Percentiles rank a stretch among this genome's conserved stretches.
These are phyloP conservation scores for Adelosebastes latens DNA, from an alignment of 2,797 vertebrate genomes.

Conservation along the genomic window DNA sequence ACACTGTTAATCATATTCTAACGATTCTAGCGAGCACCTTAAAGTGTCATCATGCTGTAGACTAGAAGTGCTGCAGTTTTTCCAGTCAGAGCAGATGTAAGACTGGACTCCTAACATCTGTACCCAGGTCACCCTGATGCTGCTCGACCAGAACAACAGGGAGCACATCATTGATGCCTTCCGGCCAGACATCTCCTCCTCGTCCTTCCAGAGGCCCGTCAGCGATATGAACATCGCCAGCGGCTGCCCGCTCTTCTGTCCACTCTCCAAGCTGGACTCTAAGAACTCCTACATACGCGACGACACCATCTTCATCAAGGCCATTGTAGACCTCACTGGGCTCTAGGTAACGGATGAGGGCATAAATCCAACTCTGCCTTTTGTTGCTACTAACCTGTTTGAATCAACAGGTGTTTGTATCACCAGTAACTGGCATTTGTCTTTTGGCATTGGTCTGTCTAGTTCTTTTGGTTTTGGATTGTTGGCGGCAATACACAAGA, in stretches of 20 bases:
- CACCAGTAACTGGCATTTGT: constrained; percentile 40
- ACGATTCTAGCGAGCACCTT: not conserved
- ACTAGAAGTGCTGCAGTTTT: not conserved
- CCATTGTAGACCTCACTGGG: constrained; percentile 95
- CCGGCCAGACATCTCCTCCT: constrained; percentile 92
- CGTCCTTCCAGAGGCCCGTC: constrained; percentile 95
- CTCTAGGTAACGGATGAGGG: constrained; percentile 84
- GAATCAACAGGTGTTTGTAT: constrained; percentile 38
- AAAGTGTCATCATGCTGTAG: not conserved
- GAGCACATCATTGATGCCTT: constrained; percentile 98
- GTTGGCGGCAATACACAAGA: constrained; percentile 32
- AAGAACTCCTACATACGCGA: constrained; percentile 95
- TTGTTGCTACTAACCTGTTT: constrained; percentile 41
- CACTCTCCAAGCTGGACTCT: constrained; percentile 91
- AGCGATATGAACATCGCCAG: constrained; percentile 98
- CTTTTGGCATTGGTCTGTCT: constrained; percentile 11
- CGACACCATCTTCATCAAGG: constrained; percentile 97
- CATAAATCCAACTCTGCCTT: constrained; percentile 39
- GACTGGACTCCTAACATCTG: not conserved
- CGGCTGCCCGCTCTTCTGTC: constrained; percentile 97
- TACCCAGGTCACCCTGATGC: constrained; percentile 94
- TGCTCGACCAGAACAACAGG: constrained; percentile 96
- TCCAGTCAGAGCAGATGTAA: not conserved
- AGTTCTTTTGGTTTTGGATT: constrained; percentile 30
- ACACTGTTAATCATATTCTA: not conserved